These are phyloP conservation scores for Dioctria rufipes DNA, from an alignment of 2,888 invertebrate genomes.

Conservation along the genomic window DNA sequence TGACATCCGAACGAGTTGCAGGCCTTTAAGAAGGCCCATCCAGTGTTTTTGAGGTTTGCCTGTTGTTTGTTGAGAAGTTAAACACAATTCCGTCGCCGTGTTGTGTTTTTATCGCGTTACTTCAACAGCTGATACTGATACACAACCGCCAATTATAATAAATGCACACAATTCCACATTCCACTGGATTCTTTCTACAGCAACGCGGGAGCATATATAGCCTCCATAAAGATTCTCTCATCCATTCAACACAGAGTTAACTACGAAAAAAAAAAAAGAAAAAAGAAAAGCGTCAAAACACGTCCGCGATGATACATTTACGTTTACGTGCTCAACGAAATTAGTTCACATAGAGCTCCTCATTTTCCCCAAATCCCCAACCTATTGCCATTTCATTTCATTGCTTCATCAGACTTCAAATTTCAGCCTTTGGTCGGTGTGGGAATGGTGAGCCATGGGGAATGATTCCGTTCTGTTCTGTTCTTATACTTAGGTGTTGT, in stretches of 20 bases:
- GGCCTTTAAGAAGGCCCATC: constrained; percentile 46
- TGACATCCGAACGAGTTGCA: constrained; percentile 40
- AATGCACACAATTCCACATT: constrained; percentile 21
- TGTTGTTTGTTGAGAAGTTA: constrained; percentile 16
- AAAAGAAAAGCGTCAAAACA: not conserved
- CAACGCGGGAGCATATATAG: not conserved
- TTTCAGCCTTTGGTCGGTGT: not conserved
- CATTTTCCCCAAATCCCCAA: not conserved
- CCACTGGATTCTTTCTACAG: not conserved
- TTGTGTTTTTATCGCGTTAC: constrained; percentile 39
- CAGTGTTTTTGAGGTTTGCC: constrained; percentile 13
- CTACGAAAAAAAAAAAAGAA: not conserved
- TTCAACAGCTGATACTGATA: constrained; percentile 33
- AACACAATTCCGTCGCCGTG: constrained; percentile 14
- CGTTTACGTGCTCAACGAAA: not conserved
- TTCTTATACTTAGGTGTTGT: too few relatives aligned
- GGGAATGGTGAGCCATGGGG: not conserved
- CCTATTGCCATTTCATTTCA: not conserved
- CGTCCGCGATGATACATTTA: constrained; percentile 28
- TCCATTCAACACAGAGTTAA: not conserved
- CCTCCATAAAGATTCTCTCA: not conserved
- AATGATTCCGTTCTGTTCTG: too few relatives aligned
- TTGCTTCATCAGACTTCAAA: not conserved
- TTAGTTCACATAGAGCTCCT: not conserved
- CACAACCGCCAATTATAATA: constrained; percentile 5